Conservation (phyloP, 2,113 vertebrate species). For the Petaurus breviceps region DNA sequence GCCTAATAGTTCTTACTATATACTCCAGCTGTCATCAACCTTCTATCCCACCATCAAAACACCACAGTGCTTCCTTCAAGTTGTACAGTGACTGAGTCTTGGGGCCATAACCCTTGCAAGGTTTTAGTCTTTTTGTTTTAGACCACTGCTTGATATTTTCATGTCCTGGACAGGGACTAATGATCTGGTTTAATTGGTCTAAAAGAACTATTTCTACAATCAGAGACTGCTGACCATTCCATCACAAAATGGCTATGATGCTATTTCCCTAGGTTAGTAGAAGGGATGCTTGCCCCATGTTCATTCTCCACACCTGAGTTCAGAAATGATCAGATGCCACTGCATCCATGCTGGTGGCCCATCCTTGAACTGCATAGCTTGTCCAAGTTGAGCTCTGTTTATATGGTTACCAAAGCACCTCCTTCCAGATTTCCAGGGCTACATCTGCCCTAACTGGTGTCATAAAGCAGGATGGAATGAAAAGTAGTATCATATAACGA, state of each 20-base stretch:
- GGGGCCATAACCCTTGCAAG: background rate
- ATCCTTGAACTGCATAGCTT: background rate
- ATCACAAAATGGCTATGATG: background rate
- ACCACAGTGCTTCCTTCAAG: background rate
- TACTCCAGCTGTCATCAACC: background rate
- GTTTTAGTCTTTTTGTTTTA: background rate
- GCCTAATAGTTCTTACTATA: background rate
- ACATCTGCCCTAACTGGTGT: background rate
- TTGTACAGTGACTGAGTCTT: background rate
- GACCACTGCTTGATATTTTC: background rate
- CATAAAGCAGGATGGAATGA: background rate
- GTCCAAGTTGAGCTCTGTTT: background rate
- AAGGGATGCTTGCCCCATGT: background rate
- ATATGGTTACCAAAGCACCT: background rate
- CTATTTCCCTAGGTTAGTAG: background rate
- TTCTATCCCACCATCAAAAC: background rate
- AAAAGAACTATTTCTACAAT: background rate
- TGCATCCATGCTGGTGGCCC: background rate
- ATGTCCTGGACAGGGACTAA: background rate
- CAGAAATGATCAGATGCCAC: background rate
- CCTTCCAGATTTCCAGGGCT: background rate
- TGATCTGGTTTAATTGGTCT: background rate
- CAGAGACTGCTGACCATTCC: background rate
- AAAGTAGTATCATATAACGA: background rate
- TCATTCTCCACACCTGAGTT: background rate